Evolutionary conservation across 2,888 invertebrate genomes (phyloP), one percentile per base, ranked within the genome.

Genomic region (Zygaena filipendulae): DNA sequence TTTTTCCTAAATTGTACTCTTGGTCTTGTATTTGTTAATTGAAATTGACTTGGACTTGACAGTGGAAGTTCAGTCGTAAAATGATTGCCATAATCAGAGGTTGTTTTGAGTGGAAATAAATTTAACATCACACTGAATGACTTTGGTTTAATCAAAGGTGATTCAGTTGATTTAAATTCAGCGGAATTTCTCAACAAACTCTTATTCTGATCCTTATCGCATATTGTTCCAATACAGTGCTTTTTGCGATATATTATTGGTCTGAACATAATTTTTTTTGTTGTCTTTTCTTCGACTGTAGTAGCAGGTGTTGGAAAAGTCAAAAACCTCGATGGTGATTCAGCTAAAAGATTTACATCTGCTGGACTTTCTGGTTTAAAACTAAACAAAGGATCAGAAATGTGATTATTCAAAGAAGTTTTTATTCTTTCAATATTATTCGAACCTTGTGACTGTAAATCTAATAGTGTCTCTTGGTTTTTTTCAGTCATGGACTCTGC

Each of bases 321-420:
- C n/a, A 67, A 53, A 43, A 75, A 74, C 36, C 63, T 52, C 4
- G 63, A 38, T 30, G 57, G 59, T 11, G 57, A 55, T 29, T 87
- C 83, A 3, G 90, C 89, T 40, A 91, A 49, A 21, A 90, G 64
- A 62, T 91, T 91, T 0, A 91, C 83, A 30, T 91, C 90, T 18
- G 87, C 84, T 0, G 90, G 89, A 38, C 84, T 86, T 33, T 85
- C 84, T 0, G 91, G 90, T 51, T 88, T 91, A 46, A 82, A 90
- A 2, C 80, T 82, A 49, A 84, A 84, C 38, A 90, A 81, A 10
- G 88, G 88, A 52, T 90, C 90, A 24, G 67, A 56, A 31, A 64
- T 56, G 30, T 72, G 70, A 34, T 69, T 72, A 3, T n/a, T n/a
- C n/a, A n/a, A n/a, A n/a, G 48, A 51, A 16, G 7, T 11, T 57